Conservation (phyloP, 2,888 invertebrate genomes). For the Phyllotreta striolata region DNA sequence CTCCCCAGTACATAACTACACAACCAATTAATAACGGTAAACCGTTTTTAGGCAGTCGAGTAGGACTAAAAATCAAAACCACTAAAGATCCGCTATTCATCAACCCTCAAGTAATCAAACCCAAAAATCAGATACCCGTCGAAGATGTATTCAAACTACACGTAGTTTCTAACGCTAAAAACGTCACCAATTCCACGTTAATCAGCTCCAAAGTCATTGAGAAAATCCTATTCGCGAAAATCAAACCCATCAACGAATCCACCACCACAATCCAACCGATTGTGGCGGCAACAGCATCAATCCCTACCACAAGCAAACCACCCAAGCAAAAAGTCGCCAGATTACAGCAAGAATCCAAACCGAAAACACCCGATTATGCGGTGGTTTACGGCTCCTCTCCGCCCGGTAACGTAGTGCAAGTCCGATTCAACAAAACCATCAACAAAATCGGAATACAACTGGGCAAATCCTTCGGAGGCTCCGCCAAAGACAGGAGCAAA, state of each 20-base stretch:
- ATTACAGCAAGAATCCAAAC: conserved; percentile 49
- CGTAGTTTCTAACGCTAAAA: conserved; percentile 19
- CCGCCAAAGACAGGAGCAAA: conserved; percentile 4
- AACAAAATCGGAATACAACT: conserved; percentile 44
- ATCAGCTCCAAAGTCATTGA: conserved; percentile 22
- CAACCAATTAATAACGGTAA: conserved; percentile 57
- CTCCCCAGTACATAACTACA: conserved; percentile 55
- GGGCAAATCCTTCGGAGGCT: conserved; percentile 40
- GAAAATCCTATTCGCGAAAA: conserved; percentile 28
- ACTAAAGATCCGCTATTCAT: conserved; percentile 23
- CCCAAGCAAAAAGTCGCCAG: not conserved
- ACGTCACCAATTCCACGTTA: conserved; percentile 17
- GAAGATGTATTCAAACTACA: conserved; percentile 24
- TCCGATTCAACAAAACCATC: conserved; percentile 43
- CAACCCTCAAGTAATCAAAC: conserved; percentile 18
- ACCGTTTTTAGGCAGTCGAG: conserved; percentile 55
- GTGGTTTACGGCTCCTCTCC: conserved; percentile 59
- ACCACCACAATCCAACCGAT: conserved; percentile 18
- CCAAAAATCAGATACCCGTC: conserved; percentile 11
- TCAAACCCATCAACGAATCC: conserved; percentile 25
- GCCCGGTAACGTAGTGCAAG: conserved; percentile 39
- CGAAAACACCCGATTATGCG: conserved; percentile 58
- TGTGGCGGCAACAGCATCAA: conserved; percentile 14
- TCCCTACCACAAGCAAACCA: not conserved
- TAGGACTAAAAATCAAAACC: conserved; percentile 44